A percentile compares a stretch with the other conserved stretches of the same genome.
Evolutionary conservation across 2,113 vertebrate species (phyloP).

Genomic region (Chlamydotis undulata): DNA sequence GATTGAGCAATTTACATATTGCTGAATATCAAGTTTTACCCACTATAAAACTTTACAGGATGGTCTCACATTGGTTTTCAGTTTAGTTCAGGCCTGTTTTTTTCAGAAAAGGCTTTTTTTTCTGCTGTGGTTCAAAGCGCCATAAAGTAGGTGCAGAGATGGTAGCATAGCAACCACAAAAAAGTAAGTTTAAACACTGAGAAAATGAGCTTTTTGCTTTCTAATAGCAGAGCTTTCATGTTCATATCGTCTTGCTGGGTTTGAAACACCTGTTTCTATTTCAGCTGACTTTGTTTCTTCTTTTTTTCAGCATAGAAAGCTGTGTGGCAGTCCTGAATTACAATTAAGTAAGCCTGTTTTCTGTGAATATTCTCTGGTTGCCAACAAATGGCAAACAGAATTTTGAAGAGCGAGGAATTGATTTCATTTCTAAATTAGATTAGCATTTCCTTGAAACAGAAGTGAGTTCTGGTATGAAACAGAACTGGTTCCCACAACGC

Average conservation of each 20-base stretch:
- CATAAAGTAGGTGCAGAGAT: neutral
- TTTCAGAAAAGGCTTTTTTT: neutral
- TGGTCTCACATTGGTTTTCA: neutral
- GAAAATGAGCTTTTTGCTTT: conserved; percentile 53
- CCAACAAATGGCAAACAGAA: neutral
- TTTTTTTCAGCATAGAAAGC: neutral
- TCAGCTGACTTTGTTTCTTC: conserved; percentile 7
- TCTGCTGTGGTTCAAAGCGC: neutral
- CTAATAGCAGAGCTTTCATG: conserved; percentile 49
- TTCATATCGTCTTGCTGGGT: conserved; percentile 14
- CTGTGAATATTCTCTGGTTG: neutral
- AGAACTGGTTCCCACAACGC: neutral
- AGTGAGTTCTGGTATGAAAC: neutral
- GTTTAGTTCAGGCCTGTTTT: neutral
- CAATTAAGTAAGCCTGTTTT: neutral
- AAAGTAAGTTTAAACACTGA: conserved; percentile 45
- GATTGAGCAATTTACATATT: neutral
- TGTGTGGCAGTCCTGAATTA: neutral
- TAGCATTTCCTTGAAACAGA: neutral
- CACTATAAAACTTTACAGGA: neutral
- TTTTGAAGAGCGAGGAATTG: neutral
- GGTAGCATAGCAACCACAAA: conserved; percentile 48
- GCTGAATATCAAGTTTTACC: neutral
- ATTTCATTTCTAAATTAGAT: neutral
- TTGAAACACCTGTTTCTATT: conserved; percentile 44